Conservation (phyloP, 2,113 vertebrate genomes). For the Malurus cyaneus region DNA sequence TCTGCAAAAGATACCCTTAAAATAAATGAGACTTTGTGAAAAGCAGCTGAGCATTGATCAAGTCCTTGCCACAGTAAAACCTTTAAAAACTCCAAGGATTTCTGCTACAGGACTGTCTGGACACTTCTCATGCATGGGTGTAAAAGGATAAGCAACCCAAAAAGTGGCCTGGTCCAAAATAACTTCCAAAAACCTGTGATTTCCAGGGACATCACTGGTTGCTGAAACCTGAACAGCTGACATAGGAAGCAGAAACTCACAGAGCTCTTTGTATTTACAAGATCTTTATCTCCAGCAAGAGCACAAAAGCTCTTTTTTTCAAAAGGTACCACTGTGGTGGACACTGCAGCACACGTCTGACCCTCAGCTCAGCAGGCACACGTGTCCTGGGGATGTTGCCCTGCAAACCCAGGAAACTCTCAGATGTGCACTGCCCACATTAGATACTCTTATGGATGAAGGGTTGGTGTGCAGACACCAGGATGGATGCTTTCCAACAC, state of each 20-base stretch:
- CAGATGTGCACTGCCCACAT: accelerated
- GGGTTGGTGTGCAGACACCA: background rate
- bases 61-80: background rate
- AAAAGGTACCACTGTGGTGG: accelerated
- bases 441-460: accelerated
- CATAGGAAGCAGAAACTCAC: background rate
- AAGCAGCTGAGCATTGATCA: background rate
- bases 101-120: background rate
- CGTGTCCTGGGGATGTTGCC: background rate
- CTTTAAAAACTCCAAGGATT: background rate
- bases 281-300: background rate
- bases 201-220: background rate
- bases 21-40: background rate
- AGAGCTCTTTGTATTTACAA: background rate
- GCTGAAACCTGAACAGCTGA: background rate
- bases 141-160: background rate
- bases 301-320: background rate
- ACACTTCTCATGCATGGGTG: background rate
- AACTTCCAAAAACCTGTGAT: background rate
- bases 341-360: background rate
- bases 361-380: accelerated
- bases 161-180: background rate
- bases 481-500: background rate
- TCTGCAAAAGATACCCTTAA: background rate
- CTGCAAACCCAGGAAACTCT: background rate